phyloP scores from a whole-genome alignment of 2,113 vertebrate genomes.

The Corythornis vintsioides region DNA sequence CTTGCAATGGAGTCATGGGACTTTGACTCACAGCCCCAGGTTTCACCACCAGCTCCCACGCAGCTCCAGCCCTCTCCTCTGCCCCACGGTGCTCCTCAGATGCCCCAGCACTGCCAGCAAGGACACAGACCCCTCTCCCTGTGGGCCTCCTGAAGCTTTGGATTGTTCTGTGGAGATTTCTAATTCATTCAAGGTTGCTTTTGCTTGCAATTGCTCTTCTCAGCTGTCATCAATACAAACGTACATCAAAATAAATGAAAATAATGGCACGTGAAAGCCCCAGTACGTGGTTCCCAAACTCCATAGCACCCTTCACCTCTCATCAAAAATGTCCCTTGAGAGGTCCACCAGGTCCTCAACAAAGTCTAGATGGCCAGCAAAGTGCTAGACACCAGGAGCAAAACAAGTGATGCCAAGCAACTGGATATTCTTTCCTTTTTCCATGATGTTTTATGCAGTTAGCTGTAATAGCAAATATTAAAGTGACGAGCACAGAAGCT shows the following conservation, averaged over 20 bases:
- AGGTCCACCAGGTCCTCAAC: not conserved
- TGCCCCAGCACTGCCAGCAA: accelerated
- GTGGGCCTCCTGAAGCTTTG: not conserved
- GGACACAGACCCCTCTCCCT: not conserved
- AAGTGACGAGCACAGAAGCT: not conserved
- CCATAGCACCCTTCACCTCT: not conserved
- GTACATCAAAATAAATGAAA: not conserved
- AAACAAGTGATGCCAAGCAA: not conserved
- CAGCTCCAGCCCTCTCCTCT: not conserved
- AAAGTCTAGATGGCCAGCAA: not conserved
- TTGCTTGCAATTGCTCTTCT: not conserved
- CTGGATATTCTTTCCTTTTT: not conserved
- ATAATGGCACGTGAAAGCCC: not conserved
- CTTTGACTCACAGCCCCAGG: constrained; percentile 42
- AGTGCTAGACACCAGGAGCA: not conserved
- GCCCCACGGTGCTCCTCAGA: not conserved
- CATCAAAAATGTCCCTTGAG: accelerated
- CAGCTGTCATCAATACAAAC: not conserved
- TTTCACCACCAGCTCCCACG: not conserved
- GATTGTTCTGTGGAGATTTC: not conserved
- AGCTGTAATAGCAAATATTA: not conserved
- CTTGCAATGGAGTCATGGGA: constrained; percentile 50
- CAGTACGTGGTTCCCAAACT: not conserved
- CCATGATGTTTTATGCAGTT: not conserved
- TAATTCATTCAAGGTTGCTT: not conserved